phyloP scores from a whole-genome alignment of 2,113 vertebrate species.

The Chlorodrepanis virens region DNA sequence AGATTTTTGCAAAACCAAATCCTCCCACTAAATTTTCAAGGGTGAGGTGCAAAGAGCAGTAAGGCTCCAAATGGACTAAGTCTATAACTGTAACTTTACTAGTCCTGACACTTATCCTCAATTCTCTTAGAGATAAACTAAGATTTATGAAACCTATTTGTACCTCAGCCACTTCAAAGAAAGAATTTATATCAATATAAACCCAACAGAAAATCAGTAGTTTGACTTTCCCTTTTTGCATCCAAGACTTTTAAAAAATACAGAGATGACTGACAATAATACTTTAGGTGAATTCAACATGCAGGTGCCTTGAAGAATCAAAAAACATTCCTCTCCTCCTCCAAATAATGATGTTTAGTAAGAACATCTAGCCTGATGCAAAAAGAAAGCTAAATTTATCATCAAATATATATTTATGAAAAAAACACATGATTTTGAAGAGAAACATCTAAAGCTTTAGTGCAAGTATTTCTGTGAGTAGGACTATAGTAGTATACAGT shows the following conservation, averaged over 20 bases:
- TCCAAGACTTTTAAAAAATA: neutral
- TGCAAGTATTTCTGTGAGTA: neutral
- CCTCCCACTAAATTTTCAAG: neutral
- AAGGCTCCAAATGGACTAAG: neutral
- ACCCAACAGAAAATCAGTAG: neutral
- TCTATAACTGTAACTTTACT: neutral
- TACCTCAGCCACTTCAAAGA: conserved; percentile 1
- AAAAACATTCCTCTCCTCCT: neutral
- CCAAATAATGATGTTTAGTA: neutral
- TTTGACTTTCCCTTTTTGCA: neutral
- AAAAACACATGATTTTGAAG: neutral
- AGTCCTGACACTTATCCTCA: neutral
- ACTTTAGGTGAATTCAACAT: neutral
- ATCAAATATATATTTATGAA: neutral
- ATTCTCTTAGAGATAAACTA: neutral
- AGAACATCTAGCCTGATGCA: neutral
- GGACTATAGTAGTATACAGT: neutral
- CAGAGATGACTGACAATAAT: neutral
- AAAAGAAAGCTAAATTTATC: neutral
- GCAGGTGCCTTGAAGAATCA: fast-evolving
- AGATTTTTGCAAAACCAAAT: neutral
- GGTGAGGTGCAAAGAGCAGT: neutral
- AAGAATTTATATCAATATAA: neutral
- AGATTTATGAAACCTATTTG: neutral
- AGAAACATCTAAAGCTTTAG: neutral